phyloP scores from a whole-genome alignment of 2,888 invertebrate genomes.

The Drosophila ochracea region DNA sequence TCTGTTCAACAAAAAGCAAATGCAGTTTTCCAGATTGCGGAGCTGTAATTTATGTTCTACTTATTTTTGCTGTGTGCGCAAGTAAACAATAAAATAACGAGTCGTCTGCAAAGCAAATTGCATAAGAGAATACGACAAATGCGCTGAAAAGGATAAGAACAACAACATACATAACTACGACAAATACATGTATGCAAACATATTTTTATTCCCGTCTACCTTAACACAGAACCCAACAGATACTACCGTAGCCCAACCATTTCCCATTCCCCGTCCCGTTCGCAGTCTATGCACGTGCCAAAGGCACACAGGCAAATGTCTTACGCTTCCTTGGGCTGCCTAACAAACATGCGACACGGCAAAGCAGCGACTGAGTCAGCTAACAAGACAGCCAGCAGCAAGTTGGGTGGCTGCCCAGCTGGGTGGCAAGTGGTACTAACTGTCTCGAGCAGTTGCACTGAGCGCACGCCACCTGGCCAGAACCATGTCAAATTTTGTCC shows the following conservation, averaged over 20 bases:
- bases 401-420: conserved; percentile 24
- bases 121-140: conserved; percentile 55
- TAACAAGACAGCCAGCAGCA: conserved; percentile 68
- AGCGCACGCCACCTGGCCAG: conserved; percentile 8
- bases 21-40: conserved; percentile 43
- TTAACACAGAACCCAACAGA: neutral
- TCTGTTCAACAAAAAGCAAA: conserved; percentile 24
- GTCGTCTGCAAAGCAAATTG: conserved; percentile 75
- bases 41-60: conserved; percentile 67
- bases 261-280: neutral
- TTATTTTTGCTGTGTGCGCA: conserved; percentile 57
- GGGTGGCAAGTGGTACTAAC: conserved; percentile 12
- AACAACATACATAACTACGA: conserved; percentile 55
- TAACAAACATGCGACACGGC: conserved; percentile 71
- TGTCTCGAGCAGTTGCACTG: conserved; percentile 37
- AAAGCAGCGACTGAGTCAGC: conserved; percentile 46
- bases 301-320: conserved; percentile 71
- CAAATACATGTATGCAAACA: conserved; percentile 8
- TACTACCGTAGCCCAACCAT: neutral
- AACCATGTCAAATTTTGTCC: conserved; percentile 47
- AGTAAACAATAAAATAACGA: conserved; percentile 79
- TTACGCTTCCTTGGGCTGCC: conserved; percentile 69
- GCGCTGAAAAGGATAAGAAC: conserved; percentile 51
- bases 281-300: conserved; percentile 58
- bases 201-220: conserved; percentile 8